phyloP scores from a whole-genome alignment of 2,888 invertebrate genomes.

The Arrhopalites spinosus region DNA sequence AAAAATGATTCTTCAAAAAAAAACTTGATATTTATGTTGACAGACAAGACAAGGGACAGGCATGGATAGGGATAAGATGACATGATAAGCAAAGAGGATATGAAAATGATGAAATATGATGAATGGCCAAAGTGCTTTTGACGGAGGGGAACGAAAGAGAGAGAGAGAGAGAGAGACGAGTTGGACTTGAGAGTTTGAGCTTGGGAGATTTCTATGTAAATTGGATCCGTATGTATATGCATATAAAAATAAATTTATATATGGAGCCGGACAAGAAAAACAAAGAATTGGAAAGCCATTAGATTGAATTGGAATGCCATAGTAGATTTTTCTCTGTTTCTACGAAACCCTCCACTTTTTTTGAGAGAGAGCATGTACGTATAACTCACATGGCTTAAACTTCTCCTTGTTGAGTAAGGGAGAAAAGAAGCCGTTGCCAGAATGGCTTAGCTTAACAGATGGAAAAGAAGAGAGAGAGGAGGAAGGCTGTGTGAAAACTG shows the following conservation, averaged over 20 bases:
- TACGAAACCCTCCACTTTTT: not conserved
- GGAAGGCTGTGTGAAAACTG: conserved; percentile 1
- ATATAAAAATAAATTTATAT: not conserved
- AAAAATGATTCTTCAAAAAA: too few species aligned
- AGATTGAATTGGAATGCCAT: conserved; percentile 21
- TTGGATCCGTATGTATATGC: too few species aligned
- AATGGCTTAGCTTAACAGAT: not conserved
- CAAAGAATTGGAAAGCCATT: conserved; percentile 22
- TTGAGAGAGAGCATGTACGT: not conserved
- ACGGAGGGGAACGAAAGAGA: not conserved
- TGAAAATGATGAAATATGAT: not conserved
- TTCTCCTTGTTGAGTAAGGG: conserved; percentile 2
- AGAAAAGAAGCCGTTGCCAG: not conserved
- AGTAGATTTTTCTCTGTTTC: not conserved
- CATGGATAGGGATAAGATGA: too few species aligned
- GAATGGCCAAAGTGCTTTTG: not conserved
- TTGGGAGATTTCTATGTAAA: too few species aligned
- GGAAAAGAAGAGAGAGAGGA: conserved; percentile 3
- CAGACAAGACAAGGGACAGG: too few species aligned
- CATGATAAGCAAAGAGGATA: too few species aligned
- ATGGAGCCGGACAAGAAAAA: not conserved
- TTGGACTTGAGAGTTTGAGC: not conserved
- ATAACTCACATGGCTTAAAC: conserved; percentile 18
- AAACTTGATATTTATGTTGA: too few species aligned
- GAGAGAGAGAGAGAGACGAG: not conserved